Conservation (phyloP, 2,113 vertebrate genomes). For the Mustela lutreola region DNA sequence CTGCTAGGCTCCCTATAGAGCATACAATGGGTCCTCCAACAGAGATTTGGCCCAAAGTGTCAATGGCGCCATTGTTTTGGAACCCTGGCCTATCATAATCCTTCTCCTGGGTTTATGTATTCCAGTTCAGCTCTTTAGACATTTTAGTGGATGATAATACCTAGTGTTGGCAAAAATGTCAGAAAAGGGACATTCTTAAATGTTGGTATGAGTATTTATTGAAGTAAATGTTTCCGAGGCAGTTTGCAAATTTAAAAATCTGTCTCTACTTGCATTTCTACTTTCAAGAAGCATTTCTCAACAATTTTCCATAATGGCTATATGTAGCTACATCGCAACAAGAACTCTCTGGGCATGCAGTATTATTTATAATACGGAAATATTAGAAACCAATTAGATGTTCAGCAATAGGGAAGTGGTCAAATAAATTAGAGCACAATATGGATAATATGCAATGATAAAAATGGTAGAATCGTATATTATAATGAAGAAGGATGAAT, state of each 20-base stretch:
- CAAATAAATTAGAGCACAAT: conserved; percentile 19
- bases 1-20: not conserved
- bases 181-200: not conserved
- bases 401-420: not conserved
- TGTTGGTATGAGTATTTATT: not conserved
- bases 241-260: conserved; percentile 41
- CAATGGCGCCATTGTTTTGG: not conserved
- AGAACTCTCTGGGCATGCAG: not conserved
- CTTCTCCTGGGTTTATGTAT: not conserved
- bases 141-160: not conserved
- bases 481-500: not conserved
- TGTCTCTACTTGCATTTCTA: not conserved
- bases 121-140: not conserved
- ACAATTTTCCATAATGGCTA: not conserved
- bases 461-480: not conserved
- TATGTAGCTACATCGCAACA: not conserved
- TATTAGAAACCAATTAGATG: not conserved
- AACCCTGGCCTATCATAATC: not conserved
- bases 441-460: not conserved
- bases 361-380: conserved; percentile 15
- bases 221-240: not conserved
- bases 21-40: not conserved
- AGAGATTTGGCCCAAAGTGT: not conserved
- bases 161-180: not conserved
- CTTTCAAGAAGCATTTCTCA: not conserved